A percentile compares a stretch with the other conserved stretches of the same genome.
Evolutionary conservation across 2,888 invertebrate species (phyloP).

Genomic region (Polydrusus cervinus): DNA sequence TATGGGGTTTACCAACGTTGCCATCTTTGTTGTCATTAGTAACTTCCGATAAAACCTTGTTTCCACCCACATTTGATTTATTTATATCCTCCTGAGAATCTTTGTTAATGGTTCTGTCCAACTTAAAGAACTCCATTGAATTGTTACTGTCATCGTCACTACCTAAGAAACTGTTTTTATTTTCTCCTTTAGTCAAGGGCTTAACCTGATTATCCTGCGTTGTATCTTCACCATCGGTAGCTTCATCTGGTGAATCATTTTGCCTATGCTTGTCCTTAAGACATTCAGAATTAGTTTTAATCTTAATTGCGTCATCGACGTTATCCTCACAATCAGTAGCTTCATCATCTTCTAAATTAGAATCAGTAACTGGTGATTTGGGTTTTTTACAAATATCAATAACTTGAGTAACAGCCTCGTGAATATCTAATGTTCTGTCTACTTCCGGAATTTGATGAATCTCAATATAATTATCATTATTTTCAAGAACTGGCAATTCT

Average conservation of each 20-base stretch:
- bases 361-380: neutral
- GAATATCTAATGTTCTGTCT: constrained; percentile 42
- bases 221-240: constrained; percentile 33
- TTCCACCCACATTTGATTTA: constrained; percentile 13
- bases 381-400: constrained; percentile 9
- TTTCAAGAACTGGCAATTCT: constrained; percentile 21
- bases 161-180: neutral
- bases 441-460: constrained; percentile 10
- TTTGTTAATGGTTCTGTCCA: neutral
- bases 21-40: neutral
- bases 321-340: constrained; percentile 36
- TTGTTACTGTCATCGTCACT: constrained; percentile 49
- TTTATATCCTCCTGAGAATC: constrained; percentile 1
- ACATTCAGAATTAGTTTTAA: neutral
- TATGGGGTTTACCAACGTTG: neutral
- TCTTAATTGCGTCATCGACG: neutral
- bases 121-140: constrained; percentile 50
- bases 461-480: constrained; percentile 39
- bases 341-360: constrained; percentile 32
- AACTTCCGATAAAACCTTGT: neutral
- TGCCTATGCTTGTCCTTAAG: neutral
- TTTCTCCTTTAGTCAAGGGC: neutral
- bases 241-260: constrained; percentile 5
- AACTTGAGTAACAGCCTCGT: constrained; percentile 25
- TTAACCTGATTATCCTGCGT: neutral